Base-by-base conservation (phyloP, 2,797 vertebrate species). In the Smutsia temminckii region DNA sequence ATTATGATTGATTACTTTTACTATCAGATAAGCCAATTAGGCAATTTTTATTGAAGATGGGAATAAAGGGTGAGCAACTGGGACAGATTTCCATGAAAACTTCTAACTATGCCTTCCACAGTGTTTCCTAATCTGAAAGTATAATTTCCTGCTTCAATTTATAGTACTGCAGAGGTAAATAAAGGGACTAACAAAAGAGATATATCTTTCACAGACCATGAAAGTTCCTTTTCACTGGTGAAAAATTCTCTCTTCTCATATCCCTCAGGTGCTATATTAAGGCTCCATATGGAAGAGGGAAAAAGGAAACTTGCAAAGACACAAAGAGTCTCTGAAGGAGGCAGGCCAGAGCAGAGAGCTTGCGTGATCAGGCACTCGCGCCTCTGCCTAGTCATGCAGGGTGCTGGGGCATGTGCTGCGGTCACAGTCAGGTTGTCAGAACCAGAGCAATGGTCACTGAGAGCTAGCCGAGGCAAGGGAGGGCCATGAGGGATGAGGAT, bases 81-180 rank as follows among this genome's bases (percentile, higher is more conserved):
- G 34, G 72, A 46, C 42, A 91, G 40, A 95, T 72, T 85, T 66
- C 77, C 42, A 18, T 71, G 57, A 80, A 94, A 53, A 25, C 89
- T 42, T 91, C 13, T 29, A 40, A 53, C 74, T 72, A 57, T 16
- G 6, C 37, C n/a, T 80, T 86, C 74, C 18, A 25, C 12, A 20
- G n/a, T 6, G 29, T 66, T 94, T 93, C 63, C 66, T 89, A 80
- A 77, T 77, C 80, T 86, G 34, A 83, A 80, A 42, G 32, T 51
- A 55, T 84, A 94, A 97, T 93, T 97, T 97, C 75, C 92, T 77
- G 69, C 72, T 94, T 92, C 3, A 4, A 55, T 92, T 97, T 91
- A 97, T 87, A 37, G 51, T 17, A 85, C 71, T 85, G 61, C 59
- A 63, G 93, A 96, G 88, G 74, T 93, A 80, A 96, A 85, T 95